Conservation (phyloP, 2,113 vertebrate species). For the Eidolon helvum region DNA sequence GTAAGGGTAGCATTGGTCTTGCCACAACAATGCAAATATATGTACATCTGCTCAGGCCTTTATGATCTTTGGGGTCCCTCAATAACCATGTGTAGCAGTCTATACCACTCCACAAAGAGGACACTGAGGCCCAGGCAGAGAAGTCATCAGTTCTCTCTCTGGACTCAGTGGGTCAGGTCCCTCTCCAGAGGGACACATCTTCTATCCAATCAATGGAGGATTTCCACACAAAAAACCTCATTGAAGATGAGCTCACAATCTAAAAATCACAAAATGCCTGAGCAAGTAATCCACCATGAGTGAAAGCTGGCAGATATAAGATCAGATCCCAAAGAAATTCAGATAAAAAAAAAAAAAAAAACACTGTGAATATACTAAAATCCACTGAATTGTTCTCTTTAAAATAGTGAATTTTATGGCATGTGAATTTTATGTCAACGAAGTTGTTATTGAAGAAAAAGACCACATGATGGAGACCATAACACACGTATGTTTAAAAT, state of each 20-base stretch:
- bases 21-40: fast-evolving
- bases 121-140: background rate
- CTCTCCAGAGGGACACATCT: background rate
- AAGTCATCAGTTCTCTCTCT: background rate
- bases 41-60: background rate
- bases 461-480: background rate
- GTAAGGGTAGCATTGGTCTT: background rate
- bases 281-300: background rate
- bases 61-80: background rate
- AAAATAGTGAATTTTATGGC: background rate
- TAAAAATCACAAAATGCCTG: background rate
- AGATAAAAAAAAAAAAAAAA: background rate
- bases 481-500: background rate
- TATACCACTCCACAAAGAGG: background rate
- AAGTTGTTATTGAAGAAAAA: background rate
- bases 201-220: background rate
- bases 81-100: background rate
- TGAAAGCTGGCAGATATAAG: background rate
- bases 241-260: background rate
- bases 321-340: background rate
- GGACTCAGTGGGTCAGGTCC: background rate
- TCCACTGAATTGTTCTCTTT: background rate
- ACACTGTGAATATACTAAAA: background rate
- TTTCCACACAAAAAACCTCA: background rate
- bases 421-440: background rate